Evolutionary conservation across 2,113 vertebrate genomes (phyloP), one percentile per base, ranked within the genome.

Genomic region (Cyanocitta stelleri): DNA sequence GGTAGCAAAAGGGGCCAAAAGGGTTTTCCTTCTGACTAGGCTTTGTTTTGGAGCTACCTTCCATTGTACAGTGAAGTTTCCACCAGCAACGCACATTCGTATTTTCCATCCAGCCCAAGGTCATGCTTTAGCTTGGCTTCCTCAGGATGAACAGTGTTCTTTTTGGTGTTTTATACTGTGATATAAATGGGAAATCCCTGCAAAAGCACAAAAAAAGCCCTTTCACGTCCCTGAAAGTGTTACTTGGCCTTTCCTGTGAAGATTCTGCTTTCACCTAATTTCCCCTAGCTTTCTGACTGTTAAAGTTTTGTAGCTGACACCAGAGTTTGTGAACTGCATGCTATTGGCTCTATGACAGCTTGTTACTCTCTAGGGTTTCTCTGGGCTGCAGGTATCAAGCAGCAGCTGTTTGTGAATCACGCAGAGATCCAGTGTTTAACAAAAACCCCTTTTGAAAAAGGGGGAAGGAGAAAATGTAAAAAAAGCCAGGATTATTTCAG

Each of bases 131-230:
- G 94, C 86, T 97, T 95, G 91, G 63, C 85, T 96, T 96, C 72
- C 91, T 97, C 89, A 79, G 80, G 83, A 93, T 89, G 73, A 97
- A 63, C 75, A 79, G 21, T 37, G 55, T 82, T 96, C 80, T 87
- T 93, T 96, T 95, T 90, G 83, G 61, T 97, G 76, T 90, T 97
- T 97, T 90, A 61, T 96, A 63, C 80, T 95, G 63, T 96, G 95
- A 90, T 95, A 68, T 90, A 95, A 97, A 85, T 64, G 93, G 59
- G 68, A 78, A 68, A 95, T 75, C 79, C 85, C 46, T 95, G 87
- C 85, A 96, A 96, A 67, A 97, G 74, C 72, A 77, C 21, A 13
- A 71, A 96, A 77, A 90, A 92, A 95, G 44, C 67, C n/a, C 66
- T 79, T 92, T 88, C 24, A 33, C 71, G 11, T 59, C 41, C 35